phyloP scores from a whole-genome alignment of 1,140 invertebrate species.

The Cotesia glomerata region DNA sequence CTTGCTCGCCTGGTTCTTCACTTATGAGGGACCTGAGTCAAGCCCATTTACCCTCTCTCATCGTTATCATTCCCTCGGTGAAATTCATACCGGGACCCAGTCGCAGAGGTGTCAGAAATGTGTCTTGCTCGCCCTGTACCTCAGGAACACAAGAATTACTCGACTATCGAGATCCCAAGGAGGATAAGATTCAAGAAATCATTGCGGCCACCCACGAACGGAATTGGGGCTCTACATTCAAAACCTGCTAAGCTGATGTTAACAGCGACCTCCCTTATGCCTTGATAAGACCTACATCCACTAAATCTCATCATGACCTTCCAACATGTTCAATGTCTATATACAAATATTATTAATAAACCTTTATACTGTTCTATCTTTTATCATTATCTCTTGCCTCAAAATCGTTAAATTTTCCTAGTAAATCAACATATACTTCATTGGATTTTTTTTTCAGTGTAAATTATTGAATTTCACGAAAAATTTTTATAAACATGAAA shows the following conservation, averaged over 20 bases:
- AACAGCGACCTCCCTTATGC: not conserved
- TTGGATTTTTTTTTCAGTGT: too few relatives aligned
- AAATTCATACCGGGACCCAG: not conserved
- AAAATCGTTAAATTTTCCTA: too few relatives aligned
- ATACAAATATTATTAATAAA: too few relatives aligned
- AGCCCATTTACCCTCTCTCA: not conserved
- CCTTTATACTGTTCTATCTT: too few relatives aligned
- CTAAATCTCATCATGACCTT: too few relatives aligned
- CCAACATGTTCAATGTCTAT: too few relatives aligned
- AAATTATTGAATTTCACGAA: too few relatives aligned
- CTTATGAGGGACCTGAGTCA: not conserved
- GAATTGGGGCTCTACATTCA: not conserved
- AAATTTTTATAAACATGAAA: too few relatives aligned
- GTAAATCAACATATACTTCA: too few relatives aligned
- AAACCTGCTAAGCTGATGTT: not conserved
- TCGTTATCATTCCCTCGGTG: not conserved
- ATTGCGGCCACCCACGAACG: constrained; percentile 60
- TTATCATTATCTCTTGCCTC: too few relatives aligned
- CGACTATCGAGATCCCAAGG: constrained; percentile 54
- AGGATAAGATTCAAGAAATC: constrained; percentile 50
- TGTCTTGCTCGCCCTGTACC: constrained; percentile 42
- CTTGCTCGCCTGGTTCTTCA: constrained; percentile 6
- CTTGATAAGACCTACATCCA: not conserved
- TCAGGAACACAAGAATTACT: constrained; percentile 52
- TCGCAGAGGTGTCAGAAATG: constrained; percentile 56